These are phyloP conservation scores for Bellardia bayeri DNA, from an alignment of 2,888 invertebrate species.

Conservation along the genomic window DNA sequence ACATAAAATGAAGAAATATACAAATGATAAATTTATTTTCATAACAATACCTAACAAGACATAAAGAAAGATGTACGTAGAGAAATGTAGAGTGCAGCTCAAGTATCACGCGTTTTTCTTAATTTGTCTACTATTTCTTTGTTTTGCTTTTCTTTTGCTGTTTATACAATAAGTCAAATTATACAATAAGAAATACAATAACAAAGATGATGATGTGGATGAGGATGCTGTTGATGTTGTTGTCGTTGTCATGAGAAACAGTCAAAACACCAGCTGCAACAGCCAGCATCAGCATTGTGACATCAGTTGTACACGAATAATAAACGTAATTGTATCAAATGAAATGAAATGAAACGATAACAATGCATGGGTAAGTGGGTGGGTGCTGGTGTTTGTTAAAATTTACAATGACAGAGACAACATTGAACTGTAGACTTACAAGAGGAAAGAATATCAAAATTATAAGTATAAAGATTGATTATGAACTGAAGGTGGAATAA, in stretches of 20 bases:
- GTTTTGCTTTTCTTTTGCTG: background rate
- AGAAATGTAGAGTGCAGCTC: constrained; percentile 22
- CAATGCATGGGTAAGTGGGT: background rate
- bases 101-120: constrained; percentile 46
- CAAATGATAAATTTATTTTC: constrained; percentile 30
- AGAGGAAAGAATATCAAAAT: background rate
- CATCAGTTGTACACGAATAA: constrained; percentile 13
- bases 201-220: constrained; percentile 14
- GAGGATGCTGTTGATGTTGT: no score
- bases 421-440: background rate
- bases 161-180: constrained; percentile 47
- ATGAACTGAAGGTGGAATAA: background rate
- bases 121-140: constrained; percentile 40
- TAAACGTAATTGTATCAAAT: constrained; percentile 35
- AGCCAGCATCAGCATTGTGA: background rate
- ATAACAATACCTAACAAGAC: constrained; percentile 7
- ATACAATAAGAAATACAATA: constrained; percentile 37
- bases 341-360: constrained; percentile 22
- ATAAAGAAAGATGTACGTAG: background rate
- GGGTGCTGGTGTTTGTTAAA: background rate
- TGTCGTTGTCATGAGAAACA: background rate
- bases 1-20: background rate
- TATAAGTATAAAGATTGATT: background rate
- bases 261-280: constrained; percentile 23
- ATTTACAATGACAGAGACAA: background rate